Evolutionary conservation across 2,888 invertebrate genomes (phyloP), one percentile per base, ranked within the genome.

Genomic region (Hyposoter didymator): DNA sequence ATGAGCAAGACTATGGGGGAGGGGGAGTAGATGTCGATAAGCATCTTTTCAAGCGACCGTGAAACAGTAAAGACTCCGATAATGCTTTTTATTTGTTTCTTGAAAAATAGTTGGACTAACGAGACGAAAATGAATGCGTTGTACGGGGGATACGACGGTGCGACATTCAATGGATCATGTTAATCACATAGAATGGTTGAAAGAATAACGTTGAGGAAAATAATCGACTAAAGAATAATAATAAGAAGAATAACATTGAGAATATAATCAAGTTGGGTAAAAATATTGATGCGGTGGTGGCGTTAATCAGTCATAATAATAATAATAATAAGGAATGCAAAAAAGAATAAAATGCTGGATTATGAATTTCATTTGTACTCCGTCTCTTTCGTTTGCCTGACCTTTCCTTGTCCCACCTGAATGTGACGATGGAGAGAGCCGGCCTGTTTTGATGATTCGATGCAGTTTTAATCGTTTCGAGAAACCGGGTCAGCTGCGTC

Each of bases 391-490:
- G 89, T 93, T 92, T 93, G 93, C 93, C 94, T 93, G 93, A 94
- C 94, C 94, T 94, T 93, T 94, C 93, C 92, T 94, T 94, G 95
- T 96, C 97, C 97, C 97, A 98, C 97, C 97, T 98, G 97, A 98
- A 98, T 95, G 97, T 98, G 95, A 98, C 97, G 94, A 98, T 97
- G 94, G 97, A 97, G 94, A 97, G 97, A 91, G 97, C 97, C 90
- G 97, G 97, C 92, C 97, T 95, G 87, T 93, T 94, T 88, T 93
- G 93, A 84, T 94, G 94, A 90, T 93, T 94, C 88, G 94, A 94
- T 89, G 94, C 93, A 87, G 92, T 92, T 90, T 94, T 94, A 89
- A 94, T 94, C 82, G 92, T 92, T 89, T 93, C 93, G 88, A 92
- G 90, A 89, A 91, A 94, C 90, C 92, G 93, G 86, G 90, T 90